Base-by-base conservation (phyloP, 2,113 vertebrate species). In the Oenanthe oenanthe region DNA sequence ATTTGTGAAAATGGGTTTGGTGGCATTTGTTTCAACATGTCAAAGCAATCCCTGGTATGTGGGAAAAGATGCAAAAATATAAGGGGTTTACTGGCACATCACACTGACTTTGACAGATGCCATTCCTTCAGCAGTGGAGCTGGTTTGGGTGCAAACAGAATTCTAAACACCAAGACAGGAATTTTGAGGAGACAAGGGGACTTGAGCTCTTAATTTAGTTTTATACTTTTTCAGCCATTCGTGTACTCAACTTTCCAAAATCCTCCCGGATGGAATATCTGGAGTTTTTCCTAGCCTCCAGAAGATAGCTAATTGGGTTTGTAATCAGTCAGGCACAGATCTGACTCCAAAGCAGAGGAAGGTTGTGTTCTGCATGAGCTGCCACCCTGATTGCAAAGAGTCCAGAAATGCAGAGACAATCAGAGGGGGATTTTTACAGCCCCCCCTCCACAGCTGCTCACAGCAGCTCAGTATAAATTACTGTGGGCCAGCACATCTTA, bases 51-150 rank as follows among this genome's bases (percentile, higher is more conserved):
- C 56, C 57, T 77, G 85, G 11, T 58, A 92, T 15, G 72, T 93
- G 72, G 82, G 75, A 77, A 95, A 95, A 95, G 85, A 93, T 91
- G 85, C 62, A 94, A 91, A 92, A 87, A 82, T 43, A 72, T 62
- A 85, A 93, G 93, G 71, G 50, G 66, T 91, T 72, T 95, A 74
- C 73, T 95, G 95, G 94, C 89, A 95, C 43, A 70, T 94, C 91
- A 89, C 34, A 29, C 2, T 66, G 88, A 83, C 63, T 94, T 82
- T 83, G 74, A 95, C 92, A 96, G 85, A 85, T 96, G 81, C 56
- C 79, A 62, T 93, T 95, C 54, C 71, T 85, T 94, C 7, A 0
- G 71, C 66, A 94, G 77, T 28, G 34, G 78, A 76, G 61, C 47
- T 73, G 74, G 7, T 65, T 56, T 92, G 75, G 56, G 67, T 85